These are phyloP conservation scores for Metaphire vulgaris DNA, from an alignment of 1,140 invertebrate genomes.

Conservation along the genomic window DNA sequence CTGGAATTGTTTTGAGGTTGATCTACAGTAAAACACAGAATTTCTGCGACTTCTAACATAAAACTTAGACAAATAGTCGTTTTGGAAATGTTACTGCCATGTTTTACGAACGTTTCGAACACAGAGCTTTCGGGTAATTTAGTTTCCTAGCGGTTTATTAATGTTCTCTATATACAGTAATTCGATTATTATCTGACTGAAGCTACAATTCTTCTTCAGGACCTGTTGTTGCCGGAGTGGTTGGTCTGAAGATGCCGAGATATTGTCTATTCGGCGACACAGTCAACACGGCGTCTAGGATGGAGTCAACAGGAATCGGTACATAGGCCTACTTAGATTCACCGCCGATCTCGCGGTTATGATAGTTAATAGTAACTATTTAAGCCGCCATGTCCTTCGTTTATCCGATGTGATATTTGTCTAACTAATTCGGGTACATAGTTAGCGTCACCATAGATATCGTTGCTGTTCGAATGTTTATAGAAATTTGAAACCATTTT, in stretches of 20 bases:
- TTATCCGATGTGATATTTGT: background rate
- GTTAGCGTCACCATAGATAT: background rate
- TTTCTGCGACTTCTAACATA: no score
- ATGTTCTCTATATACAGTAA: background rate
- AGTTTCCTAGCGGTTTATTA: background rate
- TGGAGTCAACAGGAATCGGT: conserved; percentile 13
- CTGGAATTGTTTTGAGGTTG: background rate
- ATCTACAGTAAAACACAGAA: no score
- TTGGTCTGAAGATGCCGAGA: conserved; percentile 13
- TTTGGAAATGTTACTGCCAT: no score
- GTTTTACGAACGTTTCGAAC: background rate
- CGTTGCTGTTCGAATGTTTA: background rate
- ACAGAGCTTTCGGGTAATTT: background rate
- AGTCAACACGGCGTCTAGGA: conserved; percentile 14
- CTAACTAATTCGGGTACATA: background rate
- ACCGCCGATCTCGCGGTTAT: background rate
- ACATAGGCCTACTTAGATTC: background rate
- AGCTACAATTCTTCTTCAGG: background rate
- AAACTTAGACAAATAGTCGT: no score
- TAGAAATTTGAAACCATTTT: background rate
- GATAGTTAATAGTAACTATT: background rate
- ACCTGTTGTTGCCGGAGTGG: conserved; percentile 14
- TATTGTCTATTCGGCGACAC: conserved; percentile 14
- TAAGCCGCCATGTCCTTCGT: background rate
- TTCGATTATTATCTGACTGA: background rate